Evolutionary conservation across 37 sponge, comb jelly and placozoan genomes (phyloP).

Genomic region (Chondrilla cf. caribensis): DNA sequence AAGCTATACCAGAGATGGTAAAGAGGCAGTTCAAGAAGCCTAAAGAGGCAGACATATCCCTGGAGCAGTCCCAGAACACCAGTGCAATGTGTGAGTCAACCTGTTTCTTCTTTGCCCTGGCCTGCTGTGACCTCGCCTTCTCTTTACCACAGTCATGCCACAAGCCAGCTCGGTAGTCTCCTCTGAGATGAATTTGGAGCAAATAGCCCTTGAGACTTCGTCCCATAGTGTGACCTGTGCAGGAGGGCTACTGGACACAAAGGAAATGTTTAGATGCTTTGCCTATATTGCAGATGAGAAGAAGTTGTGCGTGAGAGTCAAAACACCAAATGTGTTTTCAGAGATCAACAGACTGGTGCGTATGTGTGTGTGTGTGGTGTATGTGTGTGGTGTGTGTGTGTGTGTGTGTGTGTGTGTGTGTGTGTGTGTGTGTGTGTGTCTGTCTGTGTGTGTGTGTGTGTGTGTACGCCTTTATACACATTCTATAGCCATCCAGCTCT

Average conservation of each 20-base stretch:
- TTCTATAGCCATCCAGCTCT: too few species aligned
- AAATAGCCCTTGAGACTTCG: constrained; percentile 47
- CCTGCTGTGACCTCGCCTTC: too few species aligned
- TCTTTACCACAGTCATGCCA: neutral
- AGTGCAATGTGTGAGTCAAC: neutral
- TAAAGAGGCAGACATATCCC: neutral
- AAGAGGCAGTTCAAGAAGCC: constrained; percentile 5
- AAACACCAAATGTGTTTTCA: constrained; percentile 47
- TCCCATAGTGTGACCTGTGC: constrained; percentile 28
- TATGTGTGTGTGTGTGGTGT: too few species aligned
- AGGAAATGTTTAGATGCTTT: constrained; percentile 45
- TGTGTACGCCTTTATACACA: too few species aligned
- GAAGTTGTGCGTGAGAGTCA: constrained; percentile 61
- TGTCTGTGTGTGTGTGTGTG: neutral
- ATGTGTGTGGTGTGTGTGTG: too few species aligned
- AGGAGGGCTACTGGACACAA: neutral
- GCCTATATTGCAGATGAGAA: constrained; percentile 35
- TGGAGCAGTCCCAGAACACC: neutral
- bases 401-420: too few species aligned
- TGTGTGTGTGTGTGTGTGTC: too few species aligned
- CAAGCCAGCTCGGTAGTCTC: neutral
- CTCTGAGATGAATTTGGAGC: constrained; percentile 30
- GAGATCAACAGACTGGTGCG: constrained; percentile 68
- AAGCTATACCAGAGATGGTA: constrained; percentile 11
- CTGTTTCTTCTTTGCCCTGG: neutral